phyloP scores from a whole-genome alignment of 2,113 vertebrate species.

The Amblyornis subalaris region DNA sequence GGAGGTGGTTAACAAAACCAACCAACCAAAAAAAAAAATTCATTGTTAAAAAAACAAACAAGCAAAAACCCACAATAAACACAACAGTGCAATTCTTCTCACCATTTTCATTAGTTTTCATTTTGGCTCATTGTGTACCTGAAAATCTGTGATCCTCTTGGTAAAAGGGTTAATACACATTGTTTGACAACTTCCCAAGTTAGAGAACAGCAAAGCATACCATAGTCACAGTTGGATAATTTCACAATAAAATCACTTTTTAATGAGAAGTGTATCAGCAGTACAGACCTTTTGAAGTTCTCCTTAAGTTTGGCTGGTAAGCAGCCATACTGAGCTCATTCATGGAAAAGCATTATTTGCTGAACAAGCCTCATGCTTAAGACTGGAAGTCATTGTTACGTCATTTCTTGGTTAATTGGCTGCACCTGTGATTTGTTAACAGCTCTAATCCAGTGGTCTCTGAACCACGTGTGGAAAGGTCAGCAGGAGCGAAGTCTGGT shows the following conservation, averaged over 20 bases:
- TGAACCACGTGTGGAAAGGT: slow-evolving; percentile 70
- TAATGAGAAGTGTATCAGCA: slow-evolving; percentile 68
- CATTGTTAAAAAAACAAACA: not conserved
- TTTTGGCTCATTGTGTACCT: not conserved
- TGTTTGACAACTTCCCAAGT: slow-evolving; percentile 32
- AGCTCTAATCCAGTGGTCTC: slow-evolving; percentile 70
- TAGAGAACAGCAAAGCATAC: slow-evolving; percentile 36
- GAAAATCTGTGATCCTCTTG: not conserved
- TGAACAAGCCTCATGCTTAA: slow-evolving; percentile 32
- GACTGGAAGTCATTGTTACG: slow-evolving; percentile 59
- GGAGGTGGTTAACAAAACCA: not conserved
- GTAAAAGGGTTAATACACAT: not conserved
- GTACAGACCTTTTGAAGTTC: slow-evolving; percentile 63
- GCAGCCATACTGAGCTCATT: slow-evolving; percentile 68
- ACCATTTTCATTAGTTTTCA: not conserved
- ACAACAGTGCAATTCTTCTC: not conserved
- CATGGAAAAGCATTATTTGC: slow-evolving; percentile 50
- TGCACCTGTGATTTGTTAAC: slow-evolving; percentile 83
- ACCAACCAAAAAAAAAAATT: not conserved
- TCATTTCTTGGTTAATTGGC: slow-evolving; percentile 75
- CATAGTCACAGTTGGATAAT: slow-evolving; percentile 55
- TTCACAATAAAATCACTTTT: slow-evolving; percentile 54
- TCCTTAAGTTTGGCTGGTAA: slow-evolving; percentile 43
- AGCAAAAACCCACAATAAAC: not conserved
- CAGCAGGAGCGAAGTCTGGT: slow-evolving; percentile 45